These are phyloP conservation scores for Drosophila ochracea DNA, from an alignment of 2,888 invertebrate genomes.

Conservation along the genomic window DNA sequence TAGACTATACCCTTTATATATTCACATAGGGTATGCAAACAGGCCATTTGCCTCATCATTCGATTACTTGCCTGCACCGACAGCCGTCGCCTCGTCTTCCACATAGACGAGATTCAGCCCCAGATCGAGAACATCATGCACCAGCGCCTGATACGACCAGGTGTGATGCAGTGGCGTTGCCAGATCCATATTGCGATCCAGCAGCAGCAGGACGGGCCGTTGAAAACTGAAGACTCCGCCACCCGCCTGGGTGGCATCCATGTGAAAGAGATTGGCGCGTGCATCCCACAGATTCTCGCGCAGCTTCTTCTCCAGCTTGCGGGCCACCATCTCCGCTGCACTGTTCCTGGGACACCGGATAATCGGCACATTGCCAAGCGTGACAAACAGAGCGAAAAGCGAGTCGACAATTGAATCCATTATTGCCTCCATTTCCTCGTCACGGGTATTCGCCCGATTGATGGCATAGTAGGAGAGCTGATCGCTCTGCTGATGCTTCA, in stretches of 20 bases:
- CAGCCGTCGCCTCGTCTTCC: slow-evolving; percentile 87
- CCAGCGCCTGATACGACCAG: slow-evolving; percentile 99
- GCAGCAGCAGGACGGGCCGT: slow-evolving; percentile 94
- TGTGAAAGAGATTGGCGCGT: slow-evolving; percentile 97
- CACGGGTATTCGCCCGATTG: slow-evolving; percentile 96
- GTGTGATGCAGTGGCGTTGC: slow-evolving; percentile 99
- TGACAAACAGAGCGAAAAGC: slow-evolving; percentile 98
- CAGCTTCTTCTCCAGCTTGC: slow-evolving; percentile 98
- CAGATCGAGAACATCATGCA: slow-evolving; percentile 97
- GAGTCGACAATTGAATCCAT: slow-evolving; percentile 98
- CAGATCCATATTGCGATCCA: slow-evolving; percentile 98
- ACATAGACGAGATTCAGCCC: slow-evolving; percentile 93
- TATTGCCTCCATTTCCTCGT: slow-evolving; percentile 97
- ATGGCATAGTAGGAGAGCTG: slow-evolving; percentile 97
- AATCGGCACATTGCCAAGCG: slow-evolving; percentile 91
- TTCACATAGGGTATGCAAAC: not conserved
- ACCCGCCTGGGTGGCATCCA: slow-evolving; percentile 91
- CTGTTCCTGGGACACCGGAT: slow-evolving; percentile 93
- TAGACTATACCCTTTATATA: not conserved
- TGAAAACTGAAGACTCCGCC: slow-evolving; percentile 94
- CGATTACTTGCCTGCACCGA: slow-evolving; percentile 56
- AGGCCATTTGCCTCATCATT: not conserved
- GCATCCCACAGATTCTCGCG: slow-evolving; percentile 98
- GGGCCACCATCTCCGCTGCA: slow-evolving; percentile 99
- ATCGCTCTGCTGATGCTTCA: slow-evolving; percentile 97